Conservation (phyloP, 2,113 vertebrate species). For the Daubentonia madagascariensis region DNA sequence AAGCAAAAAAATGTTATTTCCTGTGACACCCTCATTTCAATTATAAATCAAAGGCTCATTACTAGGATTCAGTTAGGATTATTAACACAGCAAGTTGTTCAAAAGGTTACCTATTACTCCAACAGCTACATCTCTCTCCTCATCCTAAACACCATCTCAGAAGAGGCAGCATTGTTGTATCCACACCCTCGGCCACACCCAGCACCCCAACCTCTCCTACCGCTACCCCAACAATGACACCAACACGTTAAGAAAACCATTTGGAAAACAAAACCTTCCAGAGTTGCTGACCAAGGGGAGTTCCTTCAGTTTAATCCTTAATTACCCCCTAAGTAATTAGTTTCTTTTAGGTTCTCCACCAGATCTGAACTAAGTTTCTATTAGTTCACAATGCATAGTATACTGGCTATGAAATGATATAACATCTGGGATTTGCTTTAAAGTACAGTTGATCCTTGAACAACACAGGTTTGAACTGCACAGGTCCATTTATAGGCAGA, state of each 20-base stretch:
- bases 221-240: not conserved
- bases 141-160: not conserved
- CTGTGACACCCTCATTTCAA: not conserved
- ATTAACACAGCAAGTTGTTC: not conserved
- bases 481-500: not conserved
- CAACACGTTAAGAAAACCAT: not conserved
- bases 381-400: not conserved
- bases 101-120: not conserved
- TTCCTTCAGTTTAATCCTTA: not conserved
- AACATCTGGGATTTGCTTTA: not conserved
- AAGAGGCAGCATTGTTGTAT: not conserved
- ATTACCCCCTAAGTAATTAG: not conserved
- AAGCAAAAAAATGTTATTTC: not conserved
- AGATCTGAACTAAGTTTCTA: slow-evolving; percentile 21
- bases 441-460: not conserved
- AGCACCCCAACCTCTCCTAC: not conserved
- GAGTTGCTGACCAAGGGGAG: not conserved
- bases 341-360: not conserved
- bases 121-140: not conserved
- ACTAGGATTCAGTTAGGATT: not conserved
- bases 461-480: not conserved
- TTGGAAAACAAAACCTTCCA: not conserved
- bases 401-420: not conserved
- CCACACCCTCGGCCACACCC: not conserved
- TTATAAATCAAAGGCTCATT: not conserved